These are phyloP conservation scores for Microctonus hyperodae DNA, from an alignment of 2,888 invertebrate genomes.

Conservation along the genomic window DNA sequence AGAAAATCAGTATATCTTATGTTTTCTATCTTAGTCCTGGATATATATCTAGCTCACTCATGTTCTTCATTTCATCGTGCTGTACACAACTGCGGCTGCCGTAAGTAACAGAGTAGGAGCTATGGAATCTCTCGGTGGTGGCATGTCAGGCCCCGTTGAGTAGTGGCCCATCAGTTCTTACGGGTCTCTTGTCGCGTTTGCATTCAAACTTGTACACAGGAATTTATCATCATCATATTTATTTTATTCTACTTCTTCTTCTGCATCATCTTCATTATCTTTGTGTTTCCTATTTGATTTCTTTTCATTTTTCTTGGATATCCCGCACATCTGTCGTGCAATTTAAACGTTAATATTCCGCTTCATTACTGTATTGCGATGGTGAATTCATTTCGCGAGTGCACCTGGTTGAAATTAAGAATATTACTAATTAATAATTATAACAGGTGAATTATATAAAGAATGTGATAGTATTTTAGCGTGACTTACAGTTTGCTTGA, in stretches of 20 bases:
- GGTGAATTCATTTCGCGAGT: background rate
- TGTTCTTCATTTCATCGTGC: constrained; percentile 6
- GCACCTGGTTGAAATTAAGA: background rate
- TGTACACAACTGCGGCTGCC: constrained; percentile 24
- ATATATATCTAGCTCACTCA: background rate
- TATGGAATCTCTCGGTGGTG: constrained; percentile 37
- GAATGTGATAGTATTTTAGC: background rate
- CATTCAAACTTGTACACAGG: constrained; percentile 1
- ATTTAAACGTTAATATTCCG: background rate
- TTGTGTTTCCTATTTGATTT: no score
- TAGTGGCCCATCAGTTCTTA: constrained; percentile 41
- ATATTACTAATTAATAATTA: background rate
- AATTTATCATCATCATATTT: background rate
- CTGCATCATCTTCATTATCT: background rate
- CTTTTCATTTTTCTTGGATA: background rate
- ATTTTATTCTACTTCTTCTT: background rate
- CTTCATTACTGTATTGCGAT: background rate
- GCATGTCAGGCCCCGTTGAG: constrained; percentile 35
- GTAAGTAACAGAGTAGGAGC: constrained; percentile 32
- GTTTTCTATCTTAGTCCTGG: background rate
- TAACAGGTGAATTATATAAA: background rate
- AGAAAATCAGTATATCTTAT: constrained; percentile 1
- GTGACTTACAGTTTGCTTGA: constrained; percentile 35
- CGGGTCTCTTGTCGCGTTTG: constrained; percentile 41
- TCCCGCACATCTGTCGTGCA: background rate